phyloP scores from a whole-genome alignment of 2,797 vertebrate genomes.

The Anableps anableps region DNA sequence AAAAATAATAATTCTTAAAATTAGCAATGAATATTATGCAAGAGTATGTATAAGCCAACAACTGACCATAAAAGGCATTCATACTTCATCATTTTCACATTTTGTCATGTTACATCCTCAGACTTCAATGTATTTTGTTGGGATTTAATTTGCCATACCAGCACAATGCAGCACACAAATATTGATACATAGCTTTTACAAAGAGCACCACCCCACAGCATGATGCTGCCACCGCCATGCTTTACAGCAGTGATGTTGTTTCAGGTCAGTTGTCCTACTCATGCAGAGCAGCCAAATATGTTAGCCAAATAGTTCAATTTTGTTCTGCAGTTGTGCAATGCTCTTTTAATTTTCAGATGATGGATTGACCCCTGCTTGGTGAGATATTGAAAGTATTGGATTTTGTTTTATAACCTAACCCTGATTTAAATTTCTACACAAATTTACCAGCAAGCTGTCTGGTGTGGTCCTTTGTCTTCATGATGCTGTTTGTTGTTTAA shows the following conservation, averaged over 20 bases:
- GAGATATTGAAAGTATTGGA: neutral
- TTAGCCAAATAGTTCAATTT: neutral
- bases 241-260: too few species aligned
- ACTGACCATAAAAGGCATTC: neutral
- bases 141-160: neutral
- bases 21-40: neutral
- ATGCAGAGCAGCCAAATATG: too few species aligned
- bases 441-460: too few species aligned
- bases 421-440: too few species aligned
- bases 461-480: too few species aligned
- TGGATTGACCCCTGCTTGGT: neutral
- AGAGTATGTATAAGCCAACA: neutral
- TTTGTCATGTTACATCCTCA: neutral
- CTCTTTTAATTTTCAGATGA: too few species aligned
- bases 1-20: neutral
- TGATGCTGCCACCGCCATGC: too few species aligned
- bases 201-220: neutral
- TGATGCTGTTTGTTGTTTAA: neutral
- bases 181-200: neutral
- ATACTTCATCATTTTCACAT: neutral
- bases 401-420: neutral
- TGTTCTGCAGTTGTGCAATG: neutral
- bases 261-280: too few species aligned
- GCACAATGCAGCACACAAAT: neutral
- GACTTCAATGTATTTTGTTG: neutral